Percentiles rank a stretch among this genome's conserved stretches.
Evolutionary conservation across 2,797 vertebrate genomes (phyloP).

Genomic region (Clarias pachynema): DNA sequence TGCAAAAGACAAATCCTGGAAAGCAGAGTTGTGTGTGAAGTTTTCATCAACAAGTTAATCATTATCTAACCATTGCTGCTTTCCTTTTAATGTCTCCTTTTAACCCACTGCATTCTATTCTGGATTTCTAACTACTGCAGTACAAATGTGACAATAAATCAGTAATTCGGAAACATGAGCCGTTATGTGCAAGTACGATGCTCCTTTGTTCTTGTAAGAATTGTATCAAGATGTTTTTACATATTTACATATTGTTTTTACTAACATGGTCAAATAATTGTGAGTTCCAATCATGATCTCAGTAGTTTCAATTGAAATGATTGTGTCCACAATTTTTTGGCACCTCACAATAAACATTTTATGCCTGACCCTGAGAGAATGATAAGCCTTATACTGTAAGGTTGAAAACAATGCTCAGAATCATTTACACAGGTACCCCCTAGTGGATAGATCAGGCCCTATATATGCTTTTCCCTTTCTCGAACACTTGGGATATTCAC

Average conservation of each 20-base stretch:
- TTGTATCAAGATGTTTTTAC: neutral
- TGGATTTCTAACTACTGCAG: neutral
- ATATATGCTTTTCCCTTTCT: too few relatives aligned
- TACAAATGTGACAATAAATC: neutral
- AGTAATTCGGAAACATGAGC: neutral
- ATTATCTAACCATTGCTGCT: neutral
- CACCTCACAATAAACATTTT: neutral
- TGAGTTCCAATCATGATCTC: neutral
- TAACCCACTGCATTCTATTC: neutral
- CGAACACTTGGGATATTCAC: too few relatives aligned
- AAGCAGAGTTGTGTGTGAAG: neutral
- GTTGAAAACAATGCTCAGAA: neutral
- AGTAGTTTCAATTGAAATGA: neutral
- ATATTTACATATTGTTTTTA: neutral
- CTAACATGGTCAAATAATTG: neutral
- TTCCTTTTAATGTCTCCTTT: neutral
- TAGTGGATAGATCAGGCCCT: conserved; percentile 8
- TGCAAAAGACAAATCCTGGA: neutral
- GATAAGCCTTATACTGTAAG: neutral
- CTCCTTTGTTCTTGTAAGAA: neutral
- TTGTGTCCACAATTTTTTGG: neutral
- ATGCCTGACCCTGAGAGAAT: neutral
- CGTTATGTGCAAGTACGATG: neutral
- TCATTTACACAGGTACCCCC: conserved; percentile 23
- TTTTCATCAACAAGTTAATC: neutral